Evolutionary conservation across 2,797 vertebrate genomes (phyloP), one percentile per base, ranked within the genome.

Genomic region (Emys orbicularis): DNA sequence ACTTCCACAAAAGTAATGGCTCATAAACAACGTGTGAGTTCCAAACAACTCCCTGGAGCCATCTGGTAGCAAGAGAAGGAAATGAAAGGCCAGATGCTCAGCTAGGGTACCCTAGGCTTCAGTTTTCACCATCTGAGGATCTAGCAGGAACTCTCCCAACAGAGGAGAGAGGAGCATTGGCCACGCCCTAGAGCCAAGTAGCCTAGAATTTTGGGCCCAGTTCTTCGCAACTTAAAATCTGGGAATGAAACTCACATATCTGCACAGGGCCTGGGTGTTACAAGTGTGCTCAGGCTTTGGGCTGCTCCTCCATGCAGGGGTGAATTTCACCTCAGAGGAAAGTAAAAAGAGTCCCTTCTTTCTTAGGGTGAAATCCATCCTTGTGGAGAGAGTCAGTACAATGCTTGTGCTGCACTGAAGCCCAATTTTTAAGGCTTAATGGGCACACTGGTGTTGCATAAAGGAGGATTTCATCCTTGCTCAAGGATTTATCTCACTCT

Each of bases 21-120:
- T 84, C 0, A 0, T 0, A 72, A 80, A 13, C 2, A 7, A 59
- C 49, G 29, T 21, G 2, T 1, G 61, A n/a, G 61, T n/a, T n/a
- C 61, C 21, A 37, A 37, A 31, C 18, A 37, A 37, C 10, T 68
- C 34, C 53, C 34, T 61, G 31, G 44, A 37, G 68, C 5, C 0
- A 3, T 25, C 72, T 1, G 44, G 6, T 56, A 74, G 80, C 44
- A 68, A 72, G 44, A 93, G 87, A 29, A 94, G 83, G 86, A 76
- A 93, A 65, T 0, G 18, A 68, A 72, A 53, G 86, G 79, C 7
- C 81, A 44, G 80, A 12, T 4, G 7, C 27, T 41, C 16, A 0
- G 3, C 13, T 1, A 65, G 47, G 80, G 27, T 15, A 47, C 56
- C 13, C 50, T 34, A 44, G 92, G 53, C n/a, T 74, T 85, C 50